Conservation (phyloP, 1,140 invertebrate genomes). For the Cepaea nemoralis region DNA sequence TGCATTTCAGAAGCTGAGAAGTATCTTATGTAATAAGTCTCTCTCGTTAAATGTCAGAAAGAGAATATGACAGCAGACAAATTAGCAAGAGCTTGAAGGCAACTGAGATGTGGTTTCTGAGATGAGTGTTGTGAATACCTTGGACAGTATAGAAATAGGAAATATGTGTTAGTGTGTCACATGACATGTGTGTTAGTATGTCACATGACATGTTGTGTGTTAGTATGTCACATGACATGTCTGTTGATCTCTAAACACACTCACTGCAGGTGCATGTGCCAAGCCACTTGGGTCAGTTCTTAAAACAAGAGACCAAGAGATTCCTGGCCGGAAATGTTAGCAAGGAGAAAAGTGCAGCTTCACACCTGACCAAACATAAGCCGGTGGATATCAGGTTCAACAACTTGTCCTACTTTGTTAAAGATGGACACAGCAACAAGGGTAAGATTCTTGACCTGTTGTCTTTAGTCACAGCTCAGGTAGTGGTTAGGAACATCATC, state of each 20-base stretch:
- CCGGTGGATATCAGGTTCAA: slow-evolving; percentile 90
- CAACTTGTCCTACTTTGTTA: slow-evolving; percentile 86
- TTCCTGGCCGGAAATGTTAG: slow-evolving; percentile 5
- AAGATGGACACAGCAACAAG: slow-evolving; percentile 83
- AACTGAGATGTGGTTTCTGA: not conserved
- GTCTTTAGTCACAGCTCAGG: too few species aligned
- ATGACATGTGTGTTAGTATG: not conserved
- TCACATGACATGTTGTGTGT: not conserved
- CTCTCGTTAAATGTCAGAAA: too few species aligned
- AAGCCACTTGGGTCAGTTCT: slow-evolving; percentile 41
- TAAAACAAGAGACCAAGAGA: slow-evolving; percentile 35
- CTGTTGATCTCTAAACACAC: not conserved
- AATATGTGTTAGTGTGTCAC: too few species aligned
- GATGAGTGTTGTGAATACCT: not conserved
- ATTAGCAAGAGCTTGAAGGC: not conserved
- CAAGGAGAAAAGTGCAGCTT: slow-evolving; percentile 49
- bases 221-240: not conserved
- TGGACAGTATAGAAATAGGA: not conserved
- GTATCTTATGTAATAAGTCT: too few species aligned
- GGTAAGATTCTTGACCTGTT: too few species aligned
- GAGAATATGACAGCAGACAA: too few species aligned
- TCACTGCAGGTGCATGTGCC: slow-evolving; percentile 64
- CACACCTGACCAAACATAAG: slow-evolving; percentile 80
- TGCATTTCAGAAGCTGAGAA: too few species aligned
- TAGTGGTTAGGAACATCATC: too few species aligned